Evolutionary conservation across 2,888 invertebrate genomes (phyloP).

Genomic region (Hemaris fuciformis): DNA sequence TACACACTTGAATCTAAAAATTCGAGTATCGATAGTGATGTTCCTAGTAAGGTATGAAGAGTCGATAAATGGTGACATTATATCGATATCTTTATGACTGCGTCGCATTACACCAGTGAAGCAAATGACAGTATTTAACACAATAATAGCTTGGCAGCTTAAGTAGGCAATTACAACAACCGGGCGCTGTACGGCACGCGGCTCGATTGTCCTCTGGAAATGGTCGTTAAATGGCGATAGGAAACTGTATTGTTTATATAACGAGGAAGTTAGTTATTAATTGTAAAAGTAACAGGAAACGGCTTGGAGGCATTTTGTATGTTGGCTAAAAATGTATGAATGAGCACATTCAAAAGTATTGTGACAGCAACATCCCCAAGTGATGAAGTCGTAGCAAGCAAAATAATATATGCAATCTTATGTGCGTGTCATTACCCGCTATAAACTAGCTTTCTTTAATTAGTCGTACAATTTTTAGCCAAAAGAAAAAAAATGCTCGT

Average conservation of each 20-base stretch:
- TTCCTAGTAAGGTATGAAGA: too few species aligned
- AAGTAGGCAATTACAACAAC: slow-evolving; percentile 1
- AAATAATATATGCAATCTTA: background rate
- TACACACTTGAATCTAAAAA: too few species aligned
- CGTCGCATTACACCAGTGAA: background rate
- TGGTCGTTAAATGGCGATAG: slow-evolving; percentile 14
- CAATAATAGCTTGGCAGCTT: slow-evolving; percentile 10
- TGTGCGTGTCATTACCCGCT: background rate
- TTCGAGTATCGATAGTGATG: background rate
- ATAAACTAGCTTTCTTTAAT: background rate
- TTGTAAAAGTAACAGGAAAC: slow-evolving; percentile 40
- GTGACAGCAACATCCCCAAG: background rate
- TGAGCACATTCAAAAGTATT: slow-evolving; percentile 5
- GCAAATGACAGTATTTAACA: slow-evolving; percentile 6
- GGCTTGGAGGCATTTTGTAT: slow-evolving; percentile 32
- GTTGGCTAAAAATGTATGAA: slow-evolving; percentile 14
- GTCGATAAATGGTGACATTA: background rate
- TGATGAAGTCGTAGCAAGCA: background rate
- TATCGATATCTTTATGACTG: background rate
- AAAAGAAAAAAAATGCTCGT: slow-evolving; percentile 5
- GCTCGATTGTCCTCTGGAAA: background rate
- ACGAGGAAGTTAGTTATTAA: slow-evolving; percentile 29
- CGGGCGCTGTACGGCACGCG: background rate
- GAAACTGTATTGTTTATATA: slow-evolving; percentile 40
- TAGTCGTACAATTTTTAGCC: slow-evolving; percentile 9